These are phyloP conservation scores for Coptotermes formosanus DNA, from an alignment of 1,140 invertebrate genomes.

Conservation along the genomic window DNA sequence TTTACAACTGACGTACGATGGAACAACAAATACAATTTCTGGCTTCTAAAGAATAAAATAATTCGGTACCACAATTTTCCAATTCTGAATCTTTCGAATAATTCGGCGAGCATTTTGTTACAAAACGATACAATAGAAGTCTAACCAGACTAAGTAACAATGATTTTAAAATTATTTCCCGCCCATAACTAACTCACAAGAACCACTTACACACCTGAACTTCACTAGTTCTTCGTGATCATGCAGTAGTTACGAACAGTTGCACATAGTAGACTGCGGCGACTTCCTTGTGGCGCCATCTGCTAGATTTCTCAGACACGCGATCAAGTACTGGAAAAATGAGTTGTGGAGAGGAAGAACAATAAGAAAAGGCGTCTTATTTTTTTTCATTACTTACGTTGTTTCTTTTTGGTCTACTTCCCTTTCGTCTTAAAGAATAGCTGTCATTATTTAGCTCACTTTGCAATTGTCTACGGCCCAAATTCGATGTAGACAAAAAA, in stretches of 20 bases:
- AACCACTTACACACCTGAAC: too few species aligned
- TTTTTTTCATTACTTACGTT: background rate
- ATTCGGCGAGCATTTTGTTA: too few species aligned
- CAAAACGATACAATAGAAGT: too few species aligned
- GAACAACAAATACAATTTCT: too few species aligned
- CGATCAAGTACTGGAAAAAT: background rate
- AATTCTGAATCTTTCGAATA: too few species aligned
- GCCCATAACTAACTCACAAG: too few species aligned
- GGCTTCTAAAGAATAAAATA: too few species aligned
- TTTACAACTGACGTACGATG: too few species aligned
- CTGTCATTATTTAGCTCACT: background rate
- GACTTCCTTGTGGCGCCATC: background rate
- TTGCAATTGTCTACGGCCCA: background rate
- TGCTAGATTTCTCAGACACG: slow-evolving; percentile 10
- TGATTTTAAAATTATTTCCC: too few species aligned
- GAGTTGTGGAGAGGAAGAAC: background rate
- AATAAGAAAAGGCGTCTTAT: background rate
- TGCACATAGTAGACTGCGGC: background rate
- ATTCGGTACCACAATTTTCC: too few species aligned
- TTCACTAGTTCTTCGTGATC: background rate
- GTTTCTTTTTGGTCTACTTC: background rate
- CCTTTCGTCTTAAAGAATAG: background rate
- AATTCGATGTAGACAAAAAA: background rate
- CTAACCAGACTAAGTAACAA: too few species aligned
- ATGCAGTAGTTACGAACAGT: background rate